Base-by-base conservation (phyloP, 2,888 invertebrate genomes). In the Sphaerophoria rueppellii region DNA sequence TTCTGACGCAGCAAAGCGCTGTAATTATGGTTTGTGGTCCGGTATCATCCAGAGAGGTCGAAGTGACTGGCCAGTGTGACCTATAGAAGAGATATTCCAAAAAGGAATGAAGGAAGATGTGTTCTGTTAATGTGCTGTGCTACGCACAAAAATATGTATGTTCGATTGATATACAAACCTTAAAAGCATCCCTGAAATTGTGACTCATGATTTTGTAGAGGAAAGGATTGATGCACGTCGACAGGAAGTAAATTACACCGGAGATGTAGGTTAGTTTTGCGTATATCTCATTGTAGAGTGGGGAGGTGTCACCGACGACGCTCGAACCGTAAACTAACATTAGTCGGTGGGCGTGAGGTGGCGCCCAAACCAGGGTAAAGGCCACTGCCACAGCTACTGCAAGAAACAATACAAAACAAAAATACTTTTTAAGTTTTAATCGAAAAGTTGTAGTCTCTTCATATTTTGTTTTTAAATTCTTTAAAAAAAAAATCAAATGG, bases 291-390 rank as follows among this genome's bases (percentile, higher is more conserved):
- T 93, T 89, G 92, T 93, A 90, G 46, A 90, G 83, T 24, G 89
- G 88, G 46, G 89, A 88, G 32, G 90, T 89, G 73, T 89, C 88
- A n/a, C 89, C 89, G 4, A 88, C 89, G 80, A 88, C 89, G 80
- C 88, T 88, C 76, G 90, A 89, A 91, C 93, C 95, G 89, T 96
- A 96, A 78, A 96, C 95, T 0, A 96, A 96, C 90, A 97, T 93
- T 50, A 98, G 93, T 69, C 98, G 93, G 91, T 98, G 98, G 11
- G 97, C 96, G 92, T 98, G 98, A 91, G 98, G 98, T 0, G 98
- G 98, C 5, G 96, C 96, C 96, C 96, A 96, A 91, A 97, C 97
- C 80, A 96, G 94, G 92, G 96, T 96, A 91, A 94, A 94, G 6
- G 97, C 96, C 89, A 96, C 95, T 87, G 97, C 97, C 86, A 97